Evolutionary conservation across 2,113 vertebrate genomes (phyloP).

Genomic region (Tauraco erythrolophus): DNA sequence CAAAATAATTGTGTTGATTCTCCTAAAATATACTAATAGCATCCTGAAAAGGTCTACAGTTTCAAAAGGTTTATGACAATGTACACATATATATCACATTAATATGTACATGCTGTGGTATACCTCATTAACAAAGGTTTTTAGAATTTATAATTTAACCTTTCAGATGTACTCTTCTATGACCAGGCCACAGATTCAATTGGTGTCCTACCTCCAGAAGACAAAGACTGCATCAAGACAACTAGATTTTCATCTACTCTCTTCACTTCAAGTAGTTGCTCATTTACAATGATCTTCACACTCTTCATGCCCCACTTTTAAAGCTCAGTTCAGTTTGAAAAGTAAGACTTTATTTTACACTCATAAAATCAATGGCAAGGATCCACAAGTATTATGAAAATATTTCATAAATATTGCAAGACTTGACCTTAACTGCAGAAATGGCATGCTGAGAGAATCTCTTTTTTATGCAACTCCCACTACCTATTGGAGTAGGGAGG

Average conservation of each 20-base stretch:
- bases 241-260: not conserved
- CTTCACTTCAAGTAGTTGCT: not conserved
- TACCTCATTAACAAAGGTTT: not conserved
- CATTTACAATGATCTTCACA: not conserved
- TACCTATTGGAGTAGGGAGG: fast-evolving
- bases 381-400: not conserved
- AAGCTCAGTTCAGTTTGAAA: not conserved
- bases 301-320: not conserved
- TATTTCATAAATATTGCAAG: not conserved
- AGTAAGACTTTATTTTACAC: not conserved
- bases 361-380: not conserved
- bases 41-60: slow-evolving; percentile 2
- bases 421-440: not conserved
- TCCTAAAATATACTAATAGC: slow-evolving; percentile 41
- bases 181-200: not conserved
- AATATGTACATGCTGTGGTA: not conserved
- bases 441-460: not conserved
- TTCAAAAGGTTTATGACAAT: slow-evolving; percentile 26
- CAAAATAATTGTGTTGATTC: slow-evolving; percentile 55
- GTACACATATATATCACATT: slow-evolving; percentile 22
- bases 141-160: slow-evolving; percentile 37
- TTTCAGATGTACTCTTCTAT: not conserved
- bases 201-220: not conserved
- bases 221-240: not conserved
- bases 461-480: not conserved